These are phyloP conservation scores for Oreochromis mossambicus DNA, from an alignment of 2,797 vertebrate genomes.

Conservation along the genomic window DNA sequence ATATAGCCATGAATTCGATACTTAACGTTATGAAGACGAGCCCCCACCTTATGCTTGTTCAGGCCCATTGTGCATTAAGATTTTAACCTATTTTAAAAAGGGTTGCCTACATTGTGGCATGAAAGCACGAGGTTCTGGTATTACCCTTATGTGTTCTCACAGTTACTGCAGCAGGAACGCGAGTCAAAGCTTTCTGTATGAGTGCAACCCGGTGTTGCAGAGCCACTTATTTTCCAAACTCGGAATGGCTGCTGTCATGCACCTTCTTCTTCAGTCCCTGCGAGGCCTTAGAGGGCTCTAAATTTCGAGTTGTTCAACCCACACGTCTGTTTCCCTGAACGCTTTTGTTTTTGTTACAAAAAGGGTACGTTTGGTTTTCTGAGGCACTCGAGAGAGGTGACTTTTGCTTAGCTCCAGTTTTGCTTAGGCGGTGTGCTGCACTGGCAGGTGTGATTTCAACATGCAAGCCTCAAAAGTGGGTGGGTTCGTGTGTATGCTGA, in stretches of 20 bases:
- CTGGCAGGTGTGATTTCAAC: slow-evolving; percentile 71
- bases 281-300: not conserved
- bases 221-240: slow-evolving; percentile 34
- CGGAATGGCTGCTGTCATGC: slow-evolving; percentile 35
- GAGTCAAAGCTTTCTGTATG: slow-evolving; percentile 39
- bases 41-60: slow-evolving; percentile 25
- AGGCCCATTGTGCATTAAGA: slow-evolving; percentile 54
- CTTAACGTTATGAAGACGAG: not conserved
- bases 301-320: slow-evolving; percentile 40
- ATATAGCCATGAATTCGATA: not conserved
- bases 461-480: slow-evolving; percentile 54
- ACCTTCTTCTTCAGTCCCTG: slow-evolving; percentile 23
- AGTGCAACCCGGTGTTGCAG: slow-evolving; percentile 54
- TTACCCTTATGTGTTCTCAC: slow-evolving; percentile 42
- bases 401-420: slow-evolving; percentile 49
- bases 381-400: slow-evolving; percentile 25
- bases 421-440: slow-evolving; percentile 59
- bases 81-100: slow-evolving; percentile 63
- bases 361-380: slow-evolving; percentile 40
- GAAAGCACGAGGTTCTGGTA: slow-evolving; percentile 39
- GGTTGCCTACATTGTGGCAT: slow-evolving; percentile 45
- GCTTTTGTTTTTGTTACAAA: slow-evolving; percentile 43
- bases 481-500: slow-evolving; percentile 47
- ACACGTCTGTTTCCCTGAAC: slow-evolving; percentile 46
- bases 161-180: slow-evolving; percentile 64